These are phyloP conservation scores for Lordiphosa mommai DNA, from an alignment of 1,140 invertebrate species.

Conservation along the genomic window DNA sequence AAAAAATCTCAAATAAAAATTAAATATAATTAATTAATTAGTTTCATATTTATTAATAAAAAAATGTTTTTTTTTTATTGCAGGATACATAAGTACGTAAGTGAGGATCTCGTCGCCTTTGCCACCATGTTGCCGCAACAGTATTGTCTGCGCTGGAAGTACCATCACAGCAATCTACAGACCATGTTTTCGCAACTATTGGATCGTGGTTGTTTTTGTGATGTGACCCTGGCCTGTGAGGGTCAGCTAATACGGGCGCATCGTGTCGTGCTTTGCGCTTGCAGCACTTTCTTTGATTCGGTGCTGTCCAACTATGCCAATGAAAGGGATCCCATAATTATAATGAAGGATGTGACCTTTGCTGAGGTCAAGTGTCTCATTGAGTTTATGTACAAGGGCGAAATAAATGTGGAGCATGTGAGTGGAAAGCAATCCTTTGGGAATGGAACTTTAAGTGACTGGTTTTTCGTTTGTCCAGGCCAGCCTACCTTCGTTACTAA, in stretches of 20 bases:
- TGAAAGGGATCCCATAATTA: constrained; percentile 91
- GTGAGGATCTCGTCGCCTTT: not conserved
- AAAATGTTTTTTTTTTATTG: not conserved
- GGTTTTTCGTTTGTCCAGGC: constrained; percentile 81
- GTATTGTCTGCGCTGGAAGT: constrained; percentile 94
- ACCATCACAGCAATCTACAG: constrained; percentile 93
- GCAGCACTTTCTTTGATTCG: constrained; percentile 93
- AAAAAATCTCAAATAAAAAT: too few species aligned
- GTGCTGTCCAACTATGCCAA: constrained; percentile 92
- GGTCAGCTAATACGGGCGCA: constrained; percentile 93
- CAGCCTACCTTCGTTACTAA: constrained; percentile 90
- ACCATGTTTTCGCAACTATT: constrained; percentile 94
- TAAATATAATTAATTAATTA: too few species aligned
- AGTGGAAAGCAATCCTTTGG: constrained; percentile 80
- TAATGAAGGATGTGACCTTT: constrained; percentile 92
- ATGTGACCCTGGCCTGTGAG: constrained; percentile 94
- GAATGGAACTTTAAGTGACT: constrained; percentile 3
- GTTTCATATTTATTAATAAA: not conserved
- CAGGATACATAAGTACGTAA: not conserved
- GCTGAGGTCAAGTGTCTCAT: constrained; percentile 91
- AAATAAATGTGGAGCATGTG: constrained; percentile 92
- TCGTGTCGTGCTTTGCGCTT: constrained; percentile 89
- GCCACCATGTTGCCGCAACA: constrained; percentile 87
- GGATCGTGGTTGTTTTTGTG: constrained; percentile 92
- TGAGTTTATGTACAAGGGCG: constrained; percentile 97